Evolutionary conservation across 2,888 invertebrate genomes (phyloP), one percentile per base, ranked within the genome.

Genomic region (Lymantria monacha): DNA sequence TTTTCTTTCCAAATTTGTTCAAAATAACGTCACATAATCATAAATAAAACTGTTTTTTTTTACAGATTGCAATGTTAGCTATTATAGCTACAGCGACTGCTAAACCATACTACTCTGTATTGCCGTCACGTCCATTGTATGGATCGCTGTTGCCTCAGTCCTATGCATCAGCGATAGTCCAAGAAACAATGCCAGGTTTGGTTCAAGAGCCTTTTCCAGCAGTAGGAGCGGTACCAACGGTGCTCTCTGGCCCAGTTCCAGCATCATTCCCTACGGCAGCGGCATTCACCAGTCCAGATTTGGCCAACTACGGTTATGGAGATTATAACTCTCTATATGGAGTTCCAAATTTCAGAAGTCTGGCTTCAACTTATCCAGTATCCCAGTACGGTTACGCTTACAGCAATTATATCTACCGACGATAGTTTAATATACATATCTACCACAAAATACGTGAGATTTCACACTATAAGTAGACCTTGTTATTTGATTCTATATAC

Each of bases 51-150:
- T 33, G 2, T 5, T 38, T 65, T 71, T 7, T 38, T 63, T 71
- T 49, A 33, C 74, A 85, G 85, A 59, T 84, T n/a, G 56, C 69
- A 30, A 12, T 78, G 11, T 15, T 79, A 52, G 73, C 74, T 1
- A 30, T 81, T 36, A 33, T 79, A 9, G 77, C 73, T 2, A 53
- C 66, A 9, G 78, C 57, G 12, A 51, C 71, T 22, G 79, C 82
- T 13, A 74, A 83, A 0, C 85, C 83, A 1, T 63, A 78, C 36
- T 1, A 38, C 33, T n/a, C 48, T 0, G 12, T 41, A 12, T 36
- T 51, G 3, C 13, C 52, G 11, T 37, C 40, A 9, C 40, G 13
- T 10, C 22, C 51, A 9, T 41, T 47, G 33, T 52, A 52, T 30
- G 48, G 51, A 13, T 14, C 46, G 9, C n/a, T 41, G 41, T 12